Base-by-base conservation (phyloP, 2,888 invertebrate genomes). In the Patella pellucida region DNA sequence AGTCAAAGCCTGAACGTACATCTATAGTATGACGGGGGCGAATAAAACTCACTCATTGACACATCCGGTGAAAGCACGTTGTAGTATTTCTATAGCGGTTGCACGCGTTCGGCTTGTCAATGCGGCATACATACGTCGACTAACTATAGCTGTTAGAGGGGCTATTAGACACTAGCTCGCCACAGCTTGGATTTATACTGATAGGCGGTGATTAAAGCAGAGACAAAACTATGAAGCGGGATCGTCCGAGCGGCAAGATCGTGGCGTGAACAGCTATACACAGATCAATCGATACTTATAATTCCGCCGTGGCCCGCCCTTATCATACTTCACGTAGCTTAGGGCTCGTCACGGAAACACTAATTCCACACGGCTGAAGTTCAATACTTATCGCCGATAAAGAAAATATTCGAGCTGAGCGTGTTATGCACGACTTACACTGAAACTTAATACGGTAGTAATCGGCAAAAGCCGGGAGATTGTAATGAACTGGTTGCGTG, bases 161-260 rank as follows among this genome's bases (percentile, higher is more conserved):
- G 62, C 62, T 62, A 62, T 62, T 62, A 62, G 62, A 62, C 62
- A 62, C 62, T 62, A 19, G 62, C 23, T 62, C 62, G 62, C 62
- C 62, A 62, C 72, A 67, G 72, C 62, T 56, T 31, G 62, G 72
- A 56, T 67, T 72, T 62, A 72, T 67, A 50, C 62, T 50, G 72
- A 72, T 72, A 62, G 31, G 62, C 72, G 62, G 72, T 72, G 72
- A 72, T 72, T 72, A 72, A 72, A 56, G 41, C 15, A 62, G 62
- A 72, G 72, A 72, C 72, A 72, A 72, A 72, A 72, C 72, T 67
- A 67, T 67, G 67, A 72, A 72, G 62, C 62, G 72, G 41, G 72
- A 72, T 50, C 67, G 72, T 62, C 56, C 67, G 56, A 50, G 67
- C 72, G 72, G 62, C 67, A 50, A 19, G 72, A 67, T 67, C 56